A percentile compares a stretch with the other conserved stretches of the same genome.
Conservation (phyloP, 2,113 vertebrate genomes). For the Gila orcuttii region DNA sequence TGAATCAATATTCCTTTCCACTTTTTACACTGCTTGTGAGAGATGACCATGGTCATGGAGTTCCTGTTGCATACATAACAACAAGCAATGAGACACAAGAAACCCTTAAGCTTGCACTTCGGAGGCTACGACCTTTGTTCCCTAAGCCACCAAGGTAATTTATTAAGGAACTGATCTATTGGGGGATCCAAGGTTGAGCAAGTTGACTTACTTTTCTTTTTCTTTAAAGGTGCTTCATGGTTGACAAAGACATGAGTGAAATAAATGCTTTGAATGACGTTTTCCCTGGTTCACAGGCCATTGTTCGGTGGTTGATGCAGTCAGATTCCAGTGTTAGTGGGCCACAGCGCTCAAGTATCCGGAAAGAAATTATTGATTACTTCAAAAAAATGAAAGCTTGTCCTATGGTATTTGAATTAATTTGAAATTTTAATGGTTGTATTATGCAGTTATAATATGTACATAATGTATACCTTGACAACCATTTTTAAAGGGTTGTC, state of each 20-base stretch:
- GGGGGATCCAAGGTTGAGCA: not conserved
- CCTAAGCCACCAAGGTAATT: not conserved
- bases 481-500: too few species aligned
- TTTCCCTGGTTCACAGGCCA: not conserved
- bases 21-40: too few species aligned
- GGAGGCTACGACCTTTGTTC: not conserved
- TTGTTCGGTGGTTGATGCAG: not conserved
- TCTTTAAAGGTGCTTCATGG: not conserved
- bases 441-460: not conserved
- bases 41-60: too few species aligned
- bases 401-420: not conserved
- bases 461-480: not conserved
- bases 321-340: not conserved
- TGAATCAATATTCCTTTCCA: too few species aligned
- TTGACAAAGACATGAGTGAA: not conserved
- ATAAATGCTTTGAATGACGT: not conserved
- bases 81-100: too few species aligned
- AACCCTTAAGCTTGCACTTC: not conserved
- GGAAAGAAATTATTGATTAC: not conserved
- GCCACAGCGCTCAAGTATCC: not conserved
- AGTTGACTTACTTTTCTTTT: not conserved
- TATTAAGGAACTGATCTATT: not conserved
- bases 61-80: too few species aligned
- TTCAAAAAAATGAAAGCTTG: not conserved
- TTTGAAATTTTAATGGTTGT: not conserved